Conservation (phyloP, 1,140 invertebrate species). For the Apis laboriosa region DNA sequence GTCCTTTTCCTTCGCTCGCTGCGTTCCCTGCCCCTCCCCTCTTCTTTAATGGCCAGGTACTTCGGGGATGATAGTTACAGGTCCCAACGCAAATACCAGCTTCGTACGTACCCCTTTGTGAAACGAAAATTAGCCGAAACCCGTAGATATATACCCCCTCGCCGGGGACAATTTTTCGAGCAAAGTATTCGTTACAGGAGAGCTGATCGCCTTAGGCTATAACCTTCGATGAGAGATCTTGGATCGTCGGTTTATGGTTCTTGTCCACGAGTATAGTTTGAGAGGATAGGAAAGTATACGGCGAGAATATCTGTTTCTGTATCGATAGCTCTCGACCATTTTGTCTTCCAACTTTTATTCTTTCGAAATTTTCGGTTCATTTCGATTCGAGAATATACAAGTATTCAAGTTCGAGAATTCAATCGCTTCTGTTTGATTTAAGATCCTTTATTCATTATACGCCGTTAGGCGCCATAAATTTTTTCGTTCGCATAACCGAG, state of each 20-base stretch:
- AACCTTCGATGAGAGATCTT: neutral
- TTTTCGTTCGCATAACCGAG: neutral
- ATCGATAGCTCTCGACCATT: neutral
- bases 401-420: neutral
- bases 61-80: slow-evolving; percentile 62
- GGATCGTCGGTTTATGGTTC: neutral
- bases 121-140: slow-evolving; percentile 62
- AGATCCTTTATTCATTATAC: neutral
- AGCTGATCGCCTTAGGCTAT: neutral
- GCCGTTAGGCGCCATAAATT: neutral
- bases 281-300: neutral
- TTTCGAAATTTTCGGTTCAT: too few species aligned
- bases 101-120: slow-evolving; percentile 56
- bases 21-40: slow-evolving; percentile 16
- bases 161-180: slow-evolving; percentile 31
- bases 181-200: neutral
- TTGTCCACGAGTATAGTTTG: neutral
- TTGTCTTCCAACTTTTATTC: neutral
- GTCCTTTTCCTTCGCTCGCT: neutral
- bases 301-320: neutral
- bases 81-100: slow-evolving; percentile 67
- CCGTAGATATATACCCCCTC: slow-evolving; percentile 10
- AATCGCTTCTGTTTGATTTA: neutral
- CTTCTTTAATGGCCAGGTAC: slow-evolving; percentile 60
- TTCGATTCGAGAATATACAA: neutral